Evolutionary conservation across 35 echinoderm and acorn worm genomes (phyloP).

Genomic region (Heliocidaris erythrogramma): DNA sequence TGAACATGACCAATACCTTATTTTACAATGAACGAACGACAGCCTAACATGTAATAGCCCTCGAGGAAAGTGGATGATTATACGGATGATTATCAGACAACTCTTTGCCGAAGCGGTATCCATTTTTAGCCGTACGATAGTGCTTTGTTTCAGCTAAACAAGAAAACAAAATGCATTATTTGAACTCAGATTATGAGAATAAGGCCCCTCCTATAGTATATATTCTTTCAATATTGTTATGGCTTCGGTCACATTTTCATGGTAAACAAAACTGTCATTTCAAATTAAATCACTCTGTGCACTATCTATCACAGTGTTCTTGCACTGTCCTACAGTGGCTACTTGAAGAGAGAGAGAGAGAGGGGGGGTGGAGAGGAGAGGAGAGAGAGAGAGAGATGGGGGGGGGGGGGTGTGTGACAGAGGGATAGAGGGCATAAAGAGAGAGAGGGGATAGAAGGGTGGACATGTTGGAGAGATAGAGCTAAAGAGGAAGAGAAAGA

Average conservation of each 20-base stretch:
- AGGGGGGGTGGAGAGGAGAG: neutral
- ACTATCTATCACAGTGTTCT: neutral
- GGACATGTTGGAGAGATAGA: no score
- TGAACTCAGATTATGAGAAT: neutral
- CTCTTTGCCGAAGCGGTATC: no score
- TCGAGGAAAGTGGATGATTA: no score
- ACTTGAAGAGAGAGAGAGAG: neutral
- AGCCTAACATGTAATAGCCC: no score
- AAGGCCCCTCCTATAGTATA: neutral
- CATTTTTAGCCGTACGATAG: neutral
- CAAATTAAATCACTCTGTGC: neutral
- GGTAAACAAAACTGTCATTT: neutral
- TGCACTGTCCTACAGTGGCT: neutral
- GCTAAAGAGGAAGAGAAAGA: no score
- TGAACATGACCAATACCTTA: no score
- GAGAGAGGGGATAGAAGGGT: neutral
- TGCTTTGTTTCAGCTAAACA: neutral
- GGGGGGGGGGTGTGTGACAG: no score
- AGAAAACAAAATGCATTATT: slow-evolving; percentile 5
- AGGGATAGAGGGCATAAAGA: neutral
- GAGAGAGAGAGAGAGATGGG: neutral
- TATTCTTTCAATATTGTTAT: neutral
- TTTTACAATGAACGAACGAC: no score
- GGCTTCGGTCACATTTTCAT: neutral
- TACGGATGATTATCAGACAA: no score